Evolutionary conservation across 2,113 vertebrate species (phyloP), one percentile per base, ranked within the genome.

Genomic region (Sinocyclocheilus maitianheensis): DNA sequence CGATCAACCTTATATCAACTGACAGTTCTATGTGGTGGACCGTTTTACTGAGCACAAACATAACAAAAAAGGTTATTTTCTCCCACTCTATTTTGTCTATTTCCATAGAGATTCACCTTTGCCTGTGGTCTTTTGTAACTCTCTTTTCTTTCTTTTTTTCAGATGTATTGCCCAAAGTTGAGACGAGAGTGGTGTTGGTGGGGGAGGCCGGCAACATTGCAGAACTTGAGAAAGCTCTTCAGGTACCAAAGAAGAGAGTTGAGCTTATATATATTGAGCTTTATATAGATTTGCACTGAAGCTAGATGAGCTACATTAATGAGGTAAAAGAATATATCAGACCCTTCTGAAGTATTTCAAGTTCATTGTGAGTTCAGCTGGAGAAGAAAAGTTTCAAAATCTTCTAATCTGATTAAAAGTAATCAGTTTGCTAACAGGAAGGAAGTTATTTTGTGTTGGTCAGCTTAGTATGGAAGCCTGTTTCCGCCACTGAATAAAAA

Each of bases 101-200:
- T 84, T 85, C 78, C 76, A 65, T 9, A 34, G 67, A 79, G 48
- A 10, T 60, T 86, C 60, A 75, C 7, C 10, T 53, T 71, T 85
- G 30, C 87, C 11, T 77, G 22, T 87, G 62, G 58, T 60, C 48
- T 87, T 92, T 78, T 89, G 72, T 87, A 58, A 20, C 12, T 22
- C 87, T 72, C 2, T 34, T 34, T 34, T 34, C 2, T 84, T 63
- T 88, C 90, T 6, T 55, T 16, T 48, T 86, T 71, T 85, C 91
- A 99, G 97, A 97, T 91, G 94, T 96, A 91, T 94, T 98, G 92
- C 96, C 96, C 87, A 95, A 95, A 85, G 94, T 98, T 93, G 96
- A 97, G 95, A 97, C 97, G 9, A 94, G 97, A 89, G 93, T 99
- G 67, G 92, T 98, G 90, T 88, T 99, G 89, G 95, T 99, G 91